Conservation (phyloP, 1,140 invertebrate genomes). For the Trichomalopsis sarcophagae region DNA sequence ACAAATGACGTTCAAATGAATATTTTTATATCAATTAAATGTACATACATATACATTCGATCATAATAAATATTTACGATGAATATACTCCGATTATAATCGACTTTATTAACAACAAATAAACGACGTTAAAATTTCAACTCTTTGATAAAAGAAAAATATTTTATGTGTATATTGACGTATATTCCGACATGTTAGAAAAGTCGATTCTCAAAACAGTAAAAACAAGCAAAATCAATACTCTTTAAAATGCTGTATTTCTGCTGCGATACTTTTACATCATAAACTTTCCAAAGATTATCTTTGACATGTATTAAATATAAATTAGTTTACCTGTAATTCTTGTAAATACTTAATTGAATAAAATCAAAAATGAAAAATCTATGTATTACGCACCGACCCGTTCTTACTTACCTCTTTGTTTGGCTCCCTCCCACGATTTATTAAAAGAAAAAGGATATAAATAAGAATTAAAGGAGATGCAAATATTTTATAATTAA, state of each 20-base stretch:
- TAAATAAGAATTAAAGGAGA: slow-evolving; percentile 11
- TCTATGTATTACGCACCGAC: background rate
- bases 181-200: slow-evolving; percentile 32
- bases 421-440: background rate
- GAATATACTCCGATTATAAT: slow-evolving; percentile 38
- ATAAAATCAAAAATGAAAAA: slow-evolving; percentile 23
- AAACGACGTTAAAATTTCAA: slow-evolving; percentile 16
- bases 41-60: slow-evolving; percentile 32
- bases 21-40: slow-evolving; percentile 47
- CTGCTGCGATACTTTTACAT: slow-evolving; percentile 31
- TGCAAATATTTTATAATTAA: slow-evolving; percentile 44
- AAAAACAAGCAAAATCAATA: slow-evolving; percentile 34
- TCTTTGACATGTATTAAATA: slow-evolving; percentile 26
- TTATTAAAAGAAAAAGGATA: background rate
- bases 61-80: slow-evolving; percentile 45
- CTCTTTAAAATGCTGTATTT: slow-evolving; percentile 17
- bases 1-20: slow-evolving; percentile 32
- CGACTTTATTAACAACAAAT: slow-evolving; percentile 25
- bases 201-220: slow-evolving; percentile 4
- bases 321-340: slow-evolving; percentile 7
- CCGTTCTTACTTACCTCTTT: background rate
- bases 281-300: slow-evolving; percentile 46
- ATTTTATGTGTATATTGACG: slow-evolving; percentile 46
- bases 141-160: slow-evolving; percentile 47
- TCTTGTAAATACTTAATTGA: slow-evolving; percentile 47